Percentiles rank a stretch among this genome's conserved stretches.
Conservation (phyloP, 2,113 vertebrate genomes). For the Cryptomyrus ogoouensis region DNA sequence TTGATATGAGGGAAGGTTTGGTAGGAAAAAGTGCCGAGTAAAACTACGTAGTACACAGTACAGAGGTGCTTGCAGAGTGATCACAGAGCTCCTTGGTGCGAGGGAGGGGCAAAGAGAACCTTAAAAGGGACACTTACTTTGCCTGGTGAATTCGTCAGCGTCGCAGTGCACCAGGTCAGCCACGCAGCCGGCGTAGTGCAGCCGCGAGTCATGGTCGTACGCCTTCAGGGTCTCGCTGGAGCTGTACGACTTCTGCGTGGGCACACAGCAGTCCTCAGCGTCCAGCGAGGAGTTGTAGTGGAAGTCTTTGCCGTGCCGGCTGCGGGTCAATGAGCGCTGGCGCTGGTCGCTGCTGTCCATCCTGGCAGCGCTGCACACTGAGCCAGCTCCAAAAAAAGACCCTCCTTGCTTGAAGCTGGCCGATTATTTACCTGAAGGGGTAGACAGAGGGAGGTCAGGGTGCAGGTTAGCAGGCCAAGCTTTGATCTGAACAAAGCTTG, state of each 20-base stretch:
- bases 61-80: not conserved
- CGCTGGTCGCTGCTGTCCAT: slow-evolving; percentile 77
- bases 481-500: not conserved
- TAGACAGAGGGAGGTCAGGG: not conserved
- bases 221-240: slow-evolving; percentile 77
- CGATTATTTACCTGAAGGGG: slow-evolving; percentile 22
- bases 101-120: not conserved
- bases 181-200: slow-evolving; percentile 73
- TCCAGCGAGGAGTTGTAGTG: slow-evolving; percentile 75
- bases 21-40: not conserved
- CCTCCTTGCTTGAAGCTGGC: not conserved
- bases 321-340: slow-evolving; percentile 70
- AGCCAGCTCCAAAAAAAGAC: not conserved
- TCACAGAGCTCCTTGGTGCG: not conserved
- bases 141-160: slow-evolving; percentile 70
- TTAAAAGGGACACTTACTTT: slow-evolving; percentile 58
- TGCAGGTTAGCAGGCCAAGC: not conserved
- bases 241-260: slow-evolving; percentile 76
- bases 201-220: slow-evolving; percentile 68
- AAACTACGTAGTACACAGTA: not conserved
- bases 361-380: not conserved
- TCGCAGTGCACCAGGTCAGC: slow-evolving; percentile 76
- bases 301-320: slow-evolving; percentile 67
- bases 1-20: not conserved
- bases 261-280: slow-evolving; percentile 66